Evolutionary conservation across 2,113 vertebrate genomes (phyloP).

Genomic region (Gallinago media): DNA sequence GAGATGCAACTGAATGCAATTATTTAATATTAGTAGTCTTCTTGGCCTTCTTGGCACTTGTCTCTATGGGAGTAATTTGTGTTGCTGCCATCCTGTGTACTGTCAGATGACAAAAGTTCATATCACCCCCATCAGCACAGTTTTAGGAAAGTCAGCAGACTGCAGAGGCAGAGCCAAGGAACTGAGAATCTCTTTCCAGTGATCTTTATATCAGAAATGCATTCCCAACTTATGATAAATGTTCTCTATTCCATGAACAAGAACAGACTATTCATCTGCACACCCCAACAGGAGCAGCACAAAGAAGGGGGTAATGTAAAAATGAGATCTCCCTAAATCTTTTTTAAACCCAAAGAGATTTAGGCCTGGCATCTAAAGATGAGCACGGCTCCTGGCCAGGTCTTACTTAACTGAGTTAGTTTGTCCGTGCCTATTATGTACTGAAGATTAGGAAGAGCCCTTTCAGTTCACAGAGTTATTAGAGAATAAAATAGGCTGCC

Average conservation of each 20-base stretch:
- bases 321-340: not conserved
- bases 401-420: not conserved
- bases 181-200: not conserved
- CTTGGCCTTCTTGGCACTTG: conserved; percentile 3
- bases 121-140: not conserved
- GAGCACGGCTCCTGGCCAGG: not conserved
- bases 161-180: not conserved
- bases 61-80: not conserved
- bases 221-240: not conserved
- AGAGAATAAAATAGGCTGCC: not conserved
- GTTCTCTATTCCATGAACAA: not conserved
- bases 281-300: not conserved
- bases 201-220: not conserved
- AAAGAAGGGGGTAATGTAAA: not conserved
- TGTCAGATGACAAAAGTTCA: not conserved
- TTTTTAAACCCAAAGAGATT: not conserved
- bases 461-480: not conserved
- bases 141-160: not conserved
- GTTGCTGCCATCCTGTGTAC: not conserved
- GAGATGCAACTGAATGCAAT: not conserved
- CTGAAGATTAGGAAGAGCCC: not conserved
- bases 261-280: not conserved
- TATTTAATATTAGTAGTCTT: conserved; percentile 12
- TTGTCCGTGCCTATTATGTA: not conserved
- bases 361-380: not conserved